Evolutionary conservation across 2,113 vertebrate species (phyloP).

Genomic region (Cololabis saira): DNA sequence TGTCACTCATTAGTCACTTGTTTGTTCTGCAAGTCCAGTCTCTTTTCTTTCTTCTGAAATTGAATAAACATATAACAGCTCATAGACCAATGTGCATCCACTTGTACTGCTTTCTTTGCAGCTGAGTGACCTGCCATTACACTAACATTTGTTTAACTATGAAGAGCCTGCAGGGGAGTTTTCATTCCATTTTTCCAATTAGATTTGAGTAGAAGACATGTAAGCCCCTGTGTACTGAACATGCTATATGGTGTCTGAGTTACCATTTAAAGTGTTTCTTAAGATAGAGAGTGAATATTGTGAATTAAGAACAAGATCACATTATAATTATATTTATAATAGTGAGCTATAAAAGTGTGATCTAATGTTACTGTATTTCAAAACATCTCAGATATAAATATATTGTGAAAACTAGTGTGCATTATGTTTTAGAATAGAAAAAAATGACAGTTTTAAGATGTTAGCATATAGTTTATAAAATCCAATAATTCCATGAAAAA

Average conservation of each 20-base stretch:
- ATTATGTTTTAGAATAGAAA: no score
- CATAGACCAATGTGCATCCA: constrained; percentile 57
- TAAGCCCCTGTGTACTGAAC: constrained; percentile 53
- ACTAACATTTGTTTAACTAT: constrained; percentile 91
- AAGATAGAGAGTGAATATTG: constrained; percentile 8
- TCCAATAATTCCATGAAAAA: no score
- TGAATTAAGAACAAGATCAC: constrained; percentile 4
- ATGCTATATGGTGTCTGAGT: constrained; percentile 25
- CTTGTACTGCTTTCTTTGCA: constrained; percentile 78
- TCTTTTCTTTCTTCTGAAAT: not conserved
- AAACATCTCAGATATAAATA: no score
- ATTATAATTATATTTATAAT: not conserved
- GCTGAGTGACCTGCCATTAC: constrained; percentile 83
- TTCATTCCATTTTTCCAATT: constrained; percentile 69
- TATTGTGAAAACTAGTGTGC: no score
- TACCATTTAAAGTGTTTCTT: constrained; percentile 38
- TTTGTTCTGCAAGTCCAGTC: not conserved
- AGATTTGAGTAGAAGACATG: constrained; percentile 71
- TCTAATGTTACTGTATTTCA: no score
- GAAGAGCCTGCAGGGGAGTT: constrained; percentile 85
- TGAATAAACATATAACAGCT: not conserved
- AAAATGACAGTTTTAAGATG: no score
- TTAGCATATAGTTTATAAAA: no score
- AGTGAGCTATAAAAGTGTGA: no score
- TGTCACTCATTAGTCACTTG: no score